Percentiles rank a stretch among this genome's conserved stretches.
These are phyloP conservation scores for Vesta saturnalis DNA, from an alignment of 2,888 invertebrate genomes.

Conservation along the genomic window DNA sequence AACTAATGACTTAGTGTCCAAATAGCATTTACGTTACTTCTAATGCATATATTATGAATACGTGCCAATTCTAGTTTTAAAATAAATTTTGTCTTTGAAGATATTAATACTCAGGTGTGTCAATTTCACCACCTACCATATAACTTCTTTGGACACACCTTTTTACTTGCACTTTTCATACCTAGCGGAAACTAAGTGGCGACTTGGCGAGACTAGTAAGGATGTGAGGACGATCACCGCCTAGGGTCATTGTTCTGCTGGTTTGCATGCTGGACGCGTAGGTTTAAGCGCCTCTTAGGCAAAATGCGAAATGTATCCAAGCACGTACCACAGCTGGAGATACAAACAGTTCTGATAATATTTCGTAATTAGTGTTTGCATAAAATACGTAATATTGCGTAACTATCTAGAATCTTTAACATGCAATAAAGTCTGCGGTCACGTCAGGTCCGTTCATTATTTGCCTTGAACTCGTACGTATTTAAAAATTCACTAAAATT, in stretches of 20 bases:
- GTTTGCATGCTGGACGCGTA: slow-evolving; percentile 25
- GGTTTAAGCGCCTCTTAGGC: background rate
- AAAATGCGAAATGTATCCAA: background rate
- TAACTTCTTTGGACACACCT: slow-evolving; percentile 29
- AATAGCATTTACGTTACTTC: background rate
- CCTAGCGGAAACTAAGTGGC: slow-evolving; percentile 40
- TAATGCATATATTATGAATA: background rate
- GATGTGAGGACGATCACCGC: slow-evolving; percentile 35
- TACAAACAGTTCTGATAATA: slow-evolving; percentile 3
- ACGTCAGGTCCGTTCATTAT: slow-evolving; percentile 4
- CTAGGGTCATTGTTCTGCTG: slow-evolving; percentile 42
- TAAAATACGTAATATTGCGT: background rate
- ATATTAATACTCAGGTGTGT: slow-evolving; percentile 13
- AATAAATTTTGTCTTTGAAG: background rate
- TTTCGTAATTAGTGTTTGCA: too few relatives aligned
- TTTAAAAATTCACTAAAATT: background rate
- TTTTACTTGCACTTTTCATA: slow-evolving; percentile 15
- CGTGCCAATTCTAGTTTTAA: slow-evolving; percentile 8
- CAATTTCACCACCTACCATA: slow-evolving; percentile 24
- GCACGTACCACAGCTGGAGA: slow-evolving; percentile 7
- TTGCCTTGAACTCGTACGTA: background rate
- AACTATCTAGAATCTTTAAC: background rate
- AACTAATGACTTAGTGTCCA: background rate
- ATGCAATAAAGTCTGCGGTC: background rate
- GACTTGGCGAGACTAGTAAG: slow-evolving; percentile 42